A percentile compares a stretch with the other conserved stretches of the same genome.
phyloP scores from a whole-genome alignment of 2,888 invertebrate species.

The Melieria omissa region DNA sequence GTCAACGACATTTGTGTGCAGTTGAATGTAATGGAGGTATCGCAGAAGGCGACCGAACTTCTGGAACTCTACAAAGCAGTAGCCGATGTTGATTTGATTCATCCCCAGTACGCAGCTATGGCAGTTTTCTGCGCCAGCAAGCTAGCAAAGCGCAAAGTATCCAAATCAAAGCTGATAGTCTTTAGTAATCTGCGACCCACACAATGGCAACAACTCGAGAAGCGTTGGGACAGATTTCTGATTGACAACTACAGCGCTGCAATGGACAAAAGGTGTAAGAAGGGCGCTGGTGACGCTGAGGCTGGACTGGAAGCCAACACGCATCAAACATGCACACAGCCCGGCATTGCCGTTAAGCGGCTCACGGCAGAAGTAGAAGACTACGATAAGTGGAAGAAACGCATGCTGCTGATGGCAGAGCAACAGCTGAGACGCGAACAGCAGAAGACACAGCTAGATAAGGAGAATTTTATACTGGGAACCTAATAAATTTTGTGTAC shows the following conservation, averaged over 20 bases:
- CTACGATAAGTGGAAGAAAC: slow-evolving; percentile 73
- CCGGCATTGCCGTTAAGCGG: background rate
- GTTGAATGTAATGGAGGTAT: slow-evolving; percentile 68
- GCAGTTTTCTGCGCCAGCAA: slow-evolving; percentile 75
- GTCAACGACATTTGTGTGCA: slow-evolving; percentile 71
- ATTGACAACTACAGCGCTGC: slow-evolving; percentile 50
- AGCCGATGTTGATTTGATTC: slow-evolving; percentile 69
- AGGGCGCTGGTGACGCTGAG: slow-evolving; percentile 9
- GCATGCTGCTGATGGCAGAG: slow-evolving; percentile 68
- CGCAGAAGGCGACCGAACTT: slow-evolving; percentile 70
- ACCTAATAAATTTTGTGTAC: slow-evolving; percentile 17
- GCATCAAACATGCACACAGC: background rate
- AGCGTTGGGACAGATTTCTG: slow-evolving; percentile 70
- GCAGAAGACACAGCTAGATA: slow-evolving; percentile 23
- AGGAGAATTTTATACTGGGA: slow-evolving; percentile 40
- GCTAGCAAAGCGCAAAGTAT: slow-evolving; percentile 70
- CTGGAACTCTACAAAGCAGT: slow-evolving; percentile 68
- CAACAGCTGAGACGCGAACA: slow-evolving; percentile 61
- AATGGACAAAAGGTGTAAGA: slow-evolving; percentile 44
- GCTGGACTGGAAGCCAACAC: slow-evolving; percentile 36
- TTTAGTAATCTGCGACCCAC: slow-evolving; percentile 71
- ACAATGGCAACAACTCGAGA: slow-evolving; percentile 73
- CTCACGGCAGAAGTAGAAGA: slow-evolving; percentile 65
- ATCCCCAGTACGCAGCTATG: slow-evolving; percentile 76
- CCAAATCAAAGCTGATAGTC: slow-evolving; percentile 70